Percentiles rank a stretch among this genome's conserved stretches.
These are phyloP conservation scores for Drosophila neutralis DNA, from an alignment of 2,888 invertebrate species.

Conservation along the genomic window DNA sequence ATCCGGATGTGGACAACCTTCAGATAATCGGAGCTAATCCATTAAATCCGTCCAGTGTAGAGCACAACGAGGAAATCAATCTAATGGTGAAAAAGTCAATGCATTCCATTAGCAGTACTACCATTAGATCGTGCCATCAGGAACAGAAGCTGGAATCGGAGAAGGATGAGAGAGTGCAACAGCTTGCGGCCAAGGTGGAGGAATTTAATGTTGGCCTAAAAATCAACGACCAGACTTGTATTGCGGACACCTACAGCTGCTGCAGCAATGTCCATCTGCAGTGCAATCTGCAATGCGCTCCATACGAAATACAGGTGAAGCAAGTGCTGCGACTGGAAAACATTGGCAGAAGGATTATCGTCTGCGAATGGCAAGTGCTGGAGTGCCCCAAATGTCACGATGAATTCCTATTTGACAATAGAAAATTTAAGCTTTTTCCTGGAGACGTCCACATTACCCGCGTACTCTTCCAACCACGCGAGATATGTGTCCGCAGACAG, in stretches of 20 bases:
- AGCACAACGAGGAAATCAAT: constrained; percentile 43
- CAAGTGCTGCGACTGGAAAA: constrained; percentile 71
- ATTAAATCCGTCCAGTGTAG: fast-evolving
- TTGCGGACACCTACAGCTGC: background rate
- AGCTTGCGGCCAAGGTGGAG: background rate
- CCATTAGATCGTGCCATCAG: background rate
- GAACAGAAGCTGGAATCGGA: background rate
- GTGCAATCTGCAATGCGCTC: constrained; percentile 64
- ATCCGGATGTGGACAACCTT: constrained; percentile 68
- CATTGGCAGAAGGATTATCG: constrained; percentile 62
- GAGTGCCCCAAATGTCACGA: constrained; percentile 33
- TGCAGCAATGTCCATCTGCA: constrained; percentile 21
- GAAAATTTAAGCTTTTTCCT: constrained; percentile 53
- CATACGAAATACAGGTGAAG: constrained; percentile 59
- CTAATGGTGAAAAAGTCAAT: constrained; percentile 31
- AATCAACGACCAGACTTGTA: constrained; percentile 61
- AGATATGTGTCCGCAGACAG: constrained; percentile 43
- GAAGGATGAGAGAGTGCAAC: background rate
- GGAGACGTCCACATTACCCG: constrained; percentile 58
- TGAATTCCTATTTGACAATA: constrained; percentile 61
- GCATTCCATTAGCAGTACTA: constrained; percentile 56
- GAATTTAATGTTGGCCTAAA: constrained; percentile 38
- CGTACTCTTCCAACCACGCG: constrained; percentile 66
- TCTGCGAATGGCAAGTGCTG: constrained; percentile 61
- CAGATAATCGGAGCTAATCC: constrained; percentile 63